Evolutionary conservation across 2,888 invertebrate genomes (phyloP).

Genomic region (Leucophenga montana): DNA sequence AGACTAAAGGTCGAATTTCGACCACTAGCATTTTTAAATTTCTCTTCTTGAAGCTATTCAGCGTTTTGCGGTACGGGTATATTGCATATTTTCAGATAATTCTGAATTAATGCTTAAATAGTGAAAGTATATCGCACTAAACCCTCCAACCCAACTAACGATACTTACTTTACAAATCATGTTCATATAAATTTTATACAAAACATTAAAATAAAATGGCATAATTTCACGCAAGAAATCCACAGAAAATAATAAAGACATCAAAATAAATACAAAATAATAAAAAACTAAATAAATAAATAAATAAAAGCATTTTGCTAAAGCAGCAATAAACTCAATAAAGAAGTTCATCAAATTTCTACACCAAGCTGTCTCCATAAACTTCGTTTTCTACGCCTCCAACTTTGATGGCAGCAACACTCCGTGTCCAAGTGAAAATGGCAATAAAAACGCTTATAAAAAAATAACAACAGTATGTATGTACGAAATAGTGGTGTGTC

Average conservation of each 20-base stretch:
- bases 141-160: too few relatives aligned
- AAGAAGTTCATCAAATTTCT: slow-evolving; percentile 65
- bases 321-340: slow-evolving; percentile 66
- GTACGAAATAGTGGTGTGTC: not conserved
- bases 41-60: too few relatives aligned
- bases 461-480: not conserved
- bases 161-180: too few relatives aligned
- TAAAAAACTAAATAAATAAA: slow-evolving; percentile 41
- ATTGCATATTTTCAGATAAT: too few relatives aligned
- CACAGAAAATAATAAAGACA: not conserved
- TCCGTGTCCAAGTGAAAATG: not conserved
- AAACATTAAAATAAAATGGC: not conserved
- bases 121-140: too few relatives aligned
- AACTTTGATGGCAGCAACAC: not conserved
- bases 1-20: too few relatives aligned
- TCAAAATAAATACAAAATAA: slow-evolving; percentile 39
- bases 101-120: too few relatives aligned
- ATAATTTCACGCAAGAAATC: not conserved
- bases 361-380: slow-evolving; percentile 36
- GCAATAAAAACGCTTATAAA: slow-evolving; percentile 2
- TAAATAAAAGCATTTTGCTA: slow-evolving; percentile 55
- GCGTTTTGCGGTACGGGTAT: too few relatives aligned
- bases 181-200: not conserved
- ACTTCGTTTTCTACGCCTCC: too few relatives aligned
- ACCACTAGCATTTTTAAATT: too few relatives aligned